Evolutionary conservation across 2,113 vertebrate species (phyloP), one percentile per base, ranked within the genome.

Genomic region (Amphiprion ocellaris): DNA sequence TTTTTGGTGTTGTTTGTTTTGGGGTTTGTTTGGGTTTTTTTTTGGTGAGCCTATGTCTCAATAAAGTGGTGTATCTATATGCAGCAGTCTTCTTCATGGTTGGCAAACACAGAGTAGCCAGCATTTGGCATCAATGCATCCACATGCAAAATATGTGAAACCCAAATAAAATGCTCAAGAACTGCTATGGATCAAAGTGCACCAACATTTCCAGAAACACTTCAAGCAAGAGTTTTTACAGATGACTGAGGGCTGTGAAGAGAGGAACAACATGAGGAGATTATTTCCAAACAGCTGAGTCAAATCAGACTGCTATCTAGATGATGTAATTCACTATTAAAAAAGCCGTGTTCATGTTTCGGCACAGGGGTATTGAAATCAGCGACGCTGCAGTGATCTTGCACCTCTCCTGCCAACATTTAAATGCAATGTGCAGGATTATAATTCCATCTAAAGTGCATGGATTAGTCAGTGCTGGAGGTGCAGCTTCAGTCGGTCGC

Each of bases 61-160:
- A 26, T 2, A 26, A 26, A 2, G 26, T 26, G 26, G 26, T 26
- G 26, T 26, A 26, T 2, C 37, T 56, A 53, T 12, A 68, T 28
- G 16, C 5, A 60, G 49, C 26, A 17, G 62, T 26, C 30, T 61
- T 16, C 41, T 21, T 26, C 37, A 24, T 65, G 66, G 41, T 14
- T 39, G 44, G 49, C 30, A 44, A 69, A 74, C 47, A 58, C 26
- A 52, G 50, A 53, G 30, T 41, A 62, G n/a, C 62, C 54, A 64
- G 58, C 82, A 74, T 50, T 39, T 74, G 55, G 44, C 56, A 30
- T 21, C 15, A 28, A 19, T 37, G 41, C 55, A 61, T 56, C 63
- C 67, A 46, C n/a, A 62, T 11, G 61, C 41, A 80, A 82, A 79
- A 61, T 19, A 71, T 0, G 10, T 56, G 49, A 70, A 47, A 49